A percentile compares a stretch with the other conserved stretches of the same genome.
These are phyloP conservation scores for Leptinotarsa peninsularis DNA, from an alignment of 2,888 invertebrate genomes.

Conservation along the genomic window DNA sequence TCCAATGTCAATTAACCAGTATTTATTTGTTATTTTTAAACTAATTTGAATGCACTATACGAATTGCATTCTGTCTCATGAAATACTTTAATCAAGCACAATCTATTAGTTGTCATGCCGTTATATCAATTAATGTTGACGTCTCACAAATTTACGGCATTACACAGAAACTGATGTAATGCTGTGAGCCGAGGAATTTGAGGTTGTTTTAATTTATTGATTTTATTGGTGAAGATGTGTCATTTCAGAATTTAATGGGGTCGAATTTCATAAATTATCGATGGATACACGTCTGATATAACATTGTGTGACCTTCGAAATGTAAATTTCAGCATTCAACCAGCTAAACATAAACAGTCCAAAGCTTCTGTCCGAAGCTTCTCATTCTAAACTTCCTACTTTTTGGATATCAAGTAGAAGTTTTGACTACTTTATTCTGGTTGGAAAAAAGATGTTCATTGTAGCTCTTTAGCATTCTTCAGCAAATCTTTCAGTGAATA, in stretches of 20 bases:
- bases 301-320: no score
- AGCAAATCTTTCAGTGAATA: no score
- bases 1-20: background rate
- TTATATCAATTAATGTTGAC: constrained; percentile 24
- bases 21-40: constrained; percentile 15
- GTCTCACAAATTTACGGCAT: constrained; percentile 21
- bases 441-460: no score
- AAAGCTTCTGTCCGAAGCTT: no score
- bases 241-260: background rate
- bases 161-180: constrained; percentile 19
- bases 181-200: background rate
- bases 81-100: constrained; percentile 14
- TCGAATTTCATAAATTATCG: no score
- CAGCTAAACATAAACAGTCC: no score
- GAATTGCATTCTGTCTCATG: constrained; percentile 2
- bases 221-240: background rate
- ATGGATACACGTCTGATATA: no score
- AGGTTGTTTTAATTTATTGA: background rate
- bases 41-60: constrained; percentile 14
- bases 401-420: no score
- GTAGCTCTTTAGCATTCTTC: no score
- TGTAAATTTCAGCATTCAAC: no score
- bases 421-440: no score
- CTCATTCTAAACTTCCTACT: no score
- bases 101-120: constrained; percentile 6